Percentiles rank a stretch among this genome's conserved stretches.
Evolutionary conservation across 1,140 invertebrate species (phyloP).

Genomic region (Anastrepha obliqua): DNA sequence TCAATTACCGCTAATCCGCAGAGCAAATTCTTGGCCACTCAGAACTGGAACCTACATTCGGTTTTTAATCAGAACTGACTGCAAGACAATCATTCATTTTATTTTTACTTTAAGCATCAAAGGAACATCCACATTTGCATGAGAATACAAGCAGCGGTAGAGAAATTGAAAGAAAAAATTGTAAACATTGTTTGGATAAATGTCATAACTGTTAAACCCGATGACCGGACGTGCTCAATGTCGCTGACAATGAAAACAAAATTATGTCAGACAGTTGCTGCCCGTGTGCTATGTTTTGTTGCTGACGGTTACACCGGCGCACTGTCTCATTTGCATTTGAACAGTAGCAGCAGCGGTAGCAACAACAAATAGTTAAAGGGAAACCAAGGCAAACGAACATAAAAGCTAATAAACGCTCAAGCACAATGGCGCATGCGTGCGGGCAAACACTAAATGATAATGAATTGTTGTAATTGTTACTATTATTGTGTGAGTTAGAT

Average conservation of each 20-base stretch:
- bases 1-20: constrained; percentile 36
- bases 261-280: constrained; percentile 7
- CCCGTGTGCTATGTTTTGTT: background rate
- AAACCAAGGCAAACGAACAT: background rate
- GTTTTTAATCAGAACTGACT: background rate
- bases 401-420: background rate
- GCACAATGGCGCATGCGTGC: background rate
- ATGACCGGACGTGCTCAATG: constrained; percentile 22
- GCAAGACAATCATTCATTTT: background rate
- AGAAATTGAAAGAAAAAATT: background rate
- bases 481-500: background rate
- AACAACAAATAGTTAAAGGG: background rate
- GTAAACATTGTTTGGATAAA: background rate
- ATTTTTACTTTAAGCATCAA: background rate
- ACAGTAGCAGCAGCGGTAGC: background rate
- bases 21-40: constrained; percentile 4
- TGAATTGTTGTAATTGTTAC: constrained; percentile 11
- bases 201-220: constrained; percentile 26
- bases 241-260: constrained; percentile 43
- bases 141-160: constrained; percentile 14
- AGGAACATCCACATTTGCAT: background rate
- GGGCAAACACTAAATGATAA: background rate
- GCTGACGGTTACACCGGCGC: background rate
- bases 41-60: background rate
- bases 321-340: constrained; percentile 29